These are phyloP conservation scores for Hipposideros armiger DNA, from an alignment of 2,113 vertebrate species.

Conservation along the genomic window DNA sequence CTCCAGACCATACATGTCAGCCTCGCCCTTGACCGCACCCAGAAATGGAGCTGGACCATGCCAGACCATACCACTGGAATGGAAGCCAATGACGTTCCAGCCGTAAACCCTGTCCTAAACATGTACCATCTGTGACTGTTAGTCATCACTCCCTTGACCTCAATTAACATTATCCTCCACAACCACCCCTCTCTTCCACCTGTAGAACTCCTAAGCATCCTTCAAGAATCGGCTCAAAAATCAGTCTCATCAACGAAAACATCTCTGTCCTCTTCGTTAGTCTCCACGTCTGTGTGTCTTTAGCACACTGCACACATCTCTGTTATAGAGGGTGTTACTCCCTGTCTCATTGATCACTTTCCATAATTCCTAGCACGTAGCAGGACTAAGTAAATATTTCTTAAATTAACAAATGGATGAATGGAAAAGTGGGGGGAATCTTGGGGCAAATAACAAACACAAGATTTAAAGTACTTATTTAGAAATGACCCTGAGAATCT, in stretches of 20 bases:
- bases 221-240: background rate
- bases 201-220: background rate
- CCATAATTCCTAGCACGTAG: background rate
- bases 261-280: background rate
- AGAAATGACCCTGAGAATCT: background rate
- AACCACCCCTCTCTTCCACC: background rate
- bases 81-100: background rate
- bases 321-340: background rate
- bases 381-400: background rate
- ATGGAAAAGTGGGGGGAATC: background rate
- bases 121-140: background rate
- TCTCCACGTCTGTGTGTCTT: background rate
- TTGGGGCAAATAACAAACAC: background rate
- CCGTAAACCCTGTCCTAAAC: background rate
- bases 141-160: background rate
- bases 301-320: background rate
- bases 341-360: accelerated
- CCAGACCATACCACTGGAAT: background rate
- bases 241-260: background rate
- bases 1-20: background rate
- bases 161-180: background rate
- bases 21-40: background rate
- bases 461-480: background rate
- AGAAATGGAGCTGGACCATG: background rate
- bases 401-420: background rate